Base-by-base conservation (phyloP, 2,113 vertebrate genomes). In the Petromus typicus region DNA sequence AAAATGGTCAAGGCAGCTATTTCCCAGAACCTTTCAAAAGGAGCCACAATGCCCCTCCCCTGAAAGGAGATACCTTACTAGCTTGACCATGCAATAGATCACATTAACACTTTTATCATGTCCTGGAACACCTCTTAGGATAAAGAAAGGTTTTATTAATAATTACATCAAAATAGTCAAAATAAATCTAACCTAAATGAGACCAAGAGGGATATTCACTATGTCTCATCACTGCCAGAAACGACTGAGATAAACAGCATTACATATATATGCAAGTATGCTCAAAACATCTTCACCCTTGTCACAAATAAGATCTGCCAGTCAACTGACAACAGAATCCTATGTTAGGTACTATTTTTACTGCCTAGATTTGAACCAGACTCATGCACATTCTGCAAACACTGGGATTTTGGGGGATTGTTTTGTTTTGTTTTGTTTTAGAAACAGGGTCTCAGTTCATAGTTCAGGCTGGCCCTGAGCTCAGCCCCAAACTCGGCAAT, bases 121-220 rank as follows among this genome's bases (percentile, higher is more conserved):
- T 81, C 45, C 71, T 71, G 51, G 63, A 94, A 96, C 22, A 93
- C 54, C 88, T 87, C 32, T 27, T 59, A 86, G 92, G 43, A 51
- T 61, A 80, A 81, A 90, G 7, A 18, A 63, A 86, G 22, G 66
- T 59, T 87, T 84, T 92, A 54, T 89, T 93, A 88, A 91, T 92
- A 94, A 96, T 56, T 84, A 85, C 1, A 86, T 91, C 63, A 85
- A 76, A 34, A 76, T 45, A 30, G 18, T 43, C 63, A 45, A 80
- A 57, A 71, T 48, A 94, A 96, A 82, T 83, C 93, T 96, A 91
- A 56, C 11, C 3, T 80, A 91, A 86, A 91, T 67, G 32, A 93
- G 51, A 30, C 0, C 16, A 66, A 71, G 27, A 82, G 14, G 1
- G 37, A 59, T 16, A 10, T 57, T 69, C 43, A 87, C 12, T 82